A percentile compares a stretch with the other conserved stretches of the same genome.
phyloP scores from a whole-genome alignment of 2,888 invertebrate species.

The Nomada fucata region DNA sequence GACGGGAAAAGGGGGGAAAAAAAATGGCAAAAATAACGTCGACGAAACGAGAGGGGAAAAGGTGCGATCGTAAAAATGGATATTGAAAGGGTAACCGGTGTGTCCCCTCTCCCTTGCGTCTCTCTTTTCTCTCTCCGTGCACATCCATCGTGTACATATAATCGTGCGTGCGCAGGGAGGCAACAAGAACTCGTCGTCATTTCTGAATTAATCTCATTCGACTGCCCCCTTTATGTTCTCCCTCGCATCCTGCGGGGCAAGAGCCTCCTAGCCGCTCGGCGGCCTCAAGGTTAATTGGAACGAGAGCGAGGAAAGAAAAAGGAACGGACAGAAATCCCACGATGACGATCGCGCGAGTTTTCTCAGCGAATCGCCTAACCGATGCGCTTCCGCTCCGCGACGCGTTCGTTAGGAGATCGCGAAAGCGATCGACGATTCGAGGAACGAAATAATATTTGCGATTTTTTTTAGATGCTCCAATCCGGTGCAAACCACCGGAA shows the following conservation, averaged over 20 bases:
- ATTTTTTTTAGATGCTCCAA: neutral
- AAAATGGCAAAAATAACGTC: too few relatives aligned
- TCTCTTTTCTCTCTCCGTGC: slow-evolving; percentile 5
- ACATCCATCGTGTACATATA: slow-evolving; percentile 43
- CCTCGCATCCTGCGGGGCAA: slow-evolving; percentile 68
- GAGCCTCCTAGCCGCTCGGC: slow-evolving; percentile 67
- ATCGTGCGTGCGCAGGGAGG: slow-evolving; percentile 62
- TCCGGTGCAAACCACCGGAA: neutral
- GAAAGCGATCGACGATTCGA: too few relatives aligned
- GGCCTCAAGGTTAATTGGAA: slow-evolving; percentile 81
- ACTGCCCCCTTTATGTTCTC: slow-evolving; percentile 78
- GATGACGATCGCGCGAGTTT: slow-evolving; percentile 50
- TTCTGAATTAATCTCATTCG: slow-evolving; percentile 81
- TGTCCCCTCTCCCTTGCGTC: too few relatives aligned
- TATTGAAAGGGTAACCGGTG: too few relatives aligned
- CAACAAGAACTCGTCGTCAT: slow-evolving; percentile 73
- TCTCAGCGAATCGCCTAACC: slow-evolving; percentile 35
- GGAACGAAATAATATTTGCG: neutral
- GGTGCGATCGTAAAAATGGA: too few relatives aligned
- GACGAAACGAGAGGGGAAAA: too few relatives aligned
- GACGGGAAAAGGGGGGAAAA: too few relatives aligned
- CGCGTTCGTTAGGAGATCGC: too few relatives aligned
- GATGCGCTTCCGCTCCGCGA: neutral
- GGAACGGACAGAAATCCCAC: slow-evolving; percentile 54
- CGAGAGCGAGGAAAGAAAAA: slow-evolving; percentile 73